Evolutionary conservation across 1,140 invertebrate species (phyloP), one percentile per base, ranked within the genome.

Genomic region (Galendromus occidentalis): DNA sequence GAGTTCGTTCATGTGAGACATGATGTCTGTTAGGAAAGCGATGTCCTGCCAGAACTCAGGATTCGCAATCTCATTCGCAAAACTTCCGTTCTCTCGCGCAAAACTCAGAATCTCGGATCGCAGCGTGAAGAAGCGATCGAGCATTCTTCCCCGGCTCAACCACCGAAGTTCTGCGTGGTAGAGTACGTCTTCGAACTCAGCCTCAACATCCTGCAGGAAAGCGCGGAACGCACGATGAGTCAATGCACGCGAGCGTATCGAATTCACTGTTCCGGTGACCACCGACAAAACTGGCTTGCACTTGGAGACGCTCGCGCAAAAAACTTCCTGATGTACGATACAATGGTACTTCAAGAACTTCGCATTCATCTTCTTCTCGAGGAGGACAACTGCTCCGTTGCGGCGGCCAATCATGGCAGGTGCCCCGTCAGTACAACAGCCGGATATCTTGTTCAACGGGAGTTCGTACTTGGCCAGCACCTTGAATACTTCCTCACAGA

Each of bases 261-360:
- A 72, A 66, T 75, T 74, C 12, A 75, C 68, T 67, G 67, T 69
- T 69, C 70, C 69, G 65, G 73, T 66, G 63, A 72, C 70, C 17
- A 70, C 66, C 44, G 68, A 47, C 69, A 74, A 73, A 64, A 66
- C 67, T 51, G 44, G 73, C 69, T 67, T 67, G 66, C 66, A 64
- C 68, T 65, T 69, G 70, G 67, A 9, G 64, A 44, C 69, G 70
- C 72, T 67, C 22, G 47, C 64, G 68, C 68, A 67, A 22, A 74
- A 66, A 55, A 66, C 66, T 66, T 74, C 68, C 67, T 74, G 73
- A 68, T 74, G 72, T 66, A 74, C 73, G 42, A 75, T 72, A 66
- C 71, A 73, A 66, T 74, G 74, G 64, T 69, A 68, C 63, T 67
- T 69, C 64, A 71, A 65, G 22, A 63, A 66, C 63, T 4, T 4